Evolutionary conservation across 2,888 invertebrate genomes (phyloP), one percentile per base, ranked within the genome.

Genomic region (Tolmerus cingulatus): DNA sequence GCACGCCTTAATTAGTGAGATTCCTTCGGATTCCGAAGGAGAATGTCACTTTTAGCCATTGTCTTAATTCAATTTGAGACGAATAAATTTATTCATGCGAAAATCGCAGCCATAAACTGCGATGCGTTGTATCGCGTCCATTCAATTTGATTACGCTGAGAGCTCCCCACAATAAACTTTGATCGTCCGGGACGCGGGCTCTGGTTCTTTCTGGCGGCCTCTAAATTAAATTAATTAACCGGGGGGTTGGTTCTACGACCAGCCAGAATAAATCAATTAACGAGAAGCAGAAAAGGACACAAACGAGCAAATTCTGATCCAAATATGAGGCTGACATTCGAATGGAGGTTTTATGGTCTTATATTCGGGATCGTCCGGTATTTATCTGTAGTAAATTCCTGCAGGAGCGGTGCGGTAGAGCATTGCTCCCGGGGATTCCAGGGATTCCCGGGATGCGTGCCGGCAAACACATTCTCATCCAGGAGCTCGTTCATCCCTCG

Each of bases 401-500:
- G 16, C 37, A 78, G 23, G 23, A 37, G 57, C 43, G 14, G 19
- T 23, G 55, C 30, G 34, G 23, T 14, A 37, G 57, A 19, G 46
- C 51, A 77, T n/a, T 76, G 37, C 86, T 86, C 77, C 57, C 77
- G 34, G 86, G 27, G 82, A 82, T 37, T 37, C 82, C 66, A 5
- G 27, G 57, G 82, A 82, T 82, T 27, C 82, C 46, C 23, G 57
- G 30, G 37, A 16, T 74, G 74, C 79, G 27, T 37, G 66, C 82
- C 57, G 37, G 16, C 40, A 5, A 30, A 46, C n/a, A 82, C 82
- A 51, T 14, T 30, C 57, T 74, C 27, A 30, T 74, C 74, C 74
- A 66, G 85, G 51, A 88, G 77, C 79, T 66, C 85, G 79, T 88
- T 88, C 85, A 88, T 87, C 88, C 87, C 79, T 74, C 77, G 55